Evolutionary conservation across 2,797 vertebrate genomes (phyloP).

Genomic region (Eulemur rubriventer): DNA sequence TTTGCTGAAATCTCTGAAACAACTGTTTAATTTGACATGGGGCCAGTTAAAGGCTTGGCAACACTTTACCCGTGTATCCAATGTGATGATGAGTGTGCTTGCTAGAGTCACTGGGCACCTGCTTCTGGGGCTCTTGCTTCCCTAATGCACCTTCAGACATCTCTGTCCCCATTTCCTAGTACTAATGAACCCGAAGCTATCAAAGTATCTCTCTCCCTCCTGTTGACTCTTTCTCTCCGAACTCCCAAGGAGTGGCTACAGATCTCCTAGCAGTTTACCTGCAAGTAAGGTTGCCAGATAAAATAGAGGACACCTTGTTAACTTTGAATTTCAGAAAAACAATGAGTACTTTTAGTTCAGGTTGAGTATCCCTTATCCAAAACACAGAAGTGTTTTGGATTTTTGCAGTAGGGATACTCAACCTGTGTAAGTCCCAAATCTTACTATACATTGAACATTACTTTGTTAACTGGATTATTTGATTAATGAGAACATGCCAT

Average conservation of each 20-base stretch:
- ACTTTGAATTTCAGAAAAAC: neutral
- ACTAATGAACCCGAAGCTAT: neutral
- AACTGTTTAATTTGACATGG: neutral
- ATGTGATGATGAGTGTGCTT: neutral
- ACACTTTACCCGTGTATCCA: neutral
- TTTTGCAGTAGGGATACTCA: neutral
- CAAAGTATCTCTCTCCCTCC: neutral
- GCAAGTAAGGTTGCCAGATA: neutral
- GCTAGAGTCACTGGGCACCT: neutral
- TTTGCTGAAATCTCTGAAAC: neutral
- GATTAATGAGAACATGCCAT: neutral
- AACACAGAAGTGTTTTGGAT: neutral
- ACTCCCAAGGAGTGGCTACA: neutral
- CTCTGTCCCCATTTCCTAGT: neutral
- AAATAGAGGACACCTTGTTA: neutral
- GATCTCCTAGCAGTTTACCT: neutral
- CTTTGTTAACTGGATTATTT: slow-evolving; percentile 33
- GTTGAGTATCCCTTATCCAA: neutral
- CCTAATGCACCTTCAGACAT: neutral
- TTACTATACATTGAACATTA: neutral
- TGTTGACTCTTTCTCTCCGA: neutral
- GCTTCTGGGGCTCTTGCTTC: neutral
- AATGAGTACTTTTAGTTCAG: neutral
- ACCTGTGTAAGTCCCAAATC: neutral
- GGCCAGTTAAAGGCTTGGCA: neutral